phyloP scores from a whole-genome alignment of 2,888 invertebrate species.

The Unio delphinus region DNA sequence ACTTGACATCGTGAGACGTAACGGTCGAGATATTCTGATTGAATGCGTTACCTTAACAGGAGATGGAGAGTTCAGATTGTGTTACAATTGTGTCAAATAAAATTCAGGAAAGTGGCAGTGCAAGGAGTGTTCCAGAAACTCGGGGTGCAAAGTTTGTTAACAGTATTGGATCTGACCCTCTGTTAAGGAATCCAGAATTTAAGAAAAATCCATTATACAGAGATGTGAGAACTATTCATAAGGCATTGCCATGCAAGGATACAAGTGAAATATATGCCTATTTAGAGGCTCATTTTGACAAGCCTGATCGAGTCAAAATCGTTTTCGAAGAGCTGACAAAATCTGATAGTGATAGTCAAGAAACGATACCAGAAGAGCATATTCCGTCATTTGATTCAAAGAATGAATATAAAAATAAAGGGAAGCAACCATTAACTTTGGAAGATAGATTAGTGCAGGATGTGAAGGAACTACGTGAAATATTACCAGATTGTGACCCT shows the following conservation, averaged over 20 bases:
- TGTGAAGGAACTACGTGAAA: slow-evolving; percentile 49
- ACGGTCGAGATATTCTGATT: too few relatives aligned
- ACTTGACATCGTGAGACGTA: too few relatives aligned
- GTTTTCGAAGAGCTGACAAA: slow-evolving; percentile 59
- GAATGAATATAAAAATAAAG: slow-evolving; percentile 17
- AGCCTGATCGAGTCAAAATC: slow-evolving; percentile 54
- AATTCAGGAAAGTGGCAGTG: slow-evolving; percentile 6
- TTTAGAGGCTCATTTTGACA: slow-evolving; percentile 62
- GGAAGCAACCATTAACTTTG: slow-evolving; percentile 24
- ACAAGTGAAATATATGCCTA: slow-evolving; percentile 65
- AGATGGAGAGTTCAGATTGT: slow-evolving; percentile 23
- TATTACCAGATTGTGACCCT: slow-evolving; percentile 67
- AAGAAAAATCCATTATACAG: slow-evolving; percentile 55
- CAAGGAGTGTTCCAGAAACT: slow-evolving; percentile 4
- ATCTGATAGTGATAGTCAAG: slow-evolving; percentile 26
- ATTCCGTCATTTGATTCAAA: slow-evolving; percentile 12
- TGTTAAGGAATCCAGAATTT: slow-evolving; percentile 40
- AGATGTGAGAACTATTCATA: slow-evolving; percentile 57
- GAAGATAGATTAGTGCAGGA: slow-evolving; percentile 44
- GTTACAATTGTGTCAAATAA: slow-evolving; percentile 24
- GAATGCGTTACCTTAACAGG: slow-evolving; percentile 29
- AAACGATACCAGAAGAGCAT: slow-evolving; percentile 15
- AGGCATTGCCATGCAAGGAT: slow-evolving; percentile 59
- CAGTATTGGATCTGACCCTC: slow-evolving; percentile 15
- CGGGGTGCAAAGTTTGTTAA: not conserved